Evolutionary conservation across 2,113 vertebrate genomes (phyloP), one percentile per base, ranked within the genome.

Genomic region (Salvelinus alpinus): DNA sequence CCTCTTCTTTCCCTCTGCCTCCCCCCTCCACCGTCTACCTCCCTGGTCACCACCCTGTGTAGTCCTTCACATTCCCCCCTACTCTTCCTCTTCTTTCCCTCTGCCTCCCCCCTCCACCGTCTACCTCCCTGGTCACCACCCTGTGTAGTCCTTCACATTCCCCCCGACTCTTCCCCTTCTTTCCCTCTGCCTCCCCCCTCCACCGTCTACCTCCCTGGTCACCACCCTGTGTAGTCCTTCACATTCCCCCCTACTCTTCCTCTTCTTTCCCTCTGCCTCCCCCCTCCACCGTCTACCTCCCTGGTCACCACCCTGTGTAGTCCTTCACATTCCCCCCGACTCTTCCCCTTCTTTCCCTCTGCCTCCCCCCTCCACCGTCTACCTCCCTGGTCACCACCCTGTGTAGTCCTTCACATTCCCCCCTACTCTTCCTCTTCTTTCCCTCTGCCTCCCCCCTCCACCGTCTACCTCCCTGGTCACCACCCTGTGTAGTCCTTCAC

Each of bases 261-360:
- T 51, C 80, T 74, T 81, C 78, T 25, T 14, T 14, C 70, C 22
- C 70, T 54, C 47, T 25, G n/a, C 1, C 47, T 29, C 24, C 22
- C n/a, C 24, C 47, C 14, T 12, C 9, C 38, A 76, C 71, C 80
- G 2, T 44, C 38, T 44, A 44, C 38, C 38, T 44, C 38, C 38
- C 8, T 44, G 38, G 38, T 44, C 9, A 44, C 38, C 38, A 44
- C 8, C 9, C 38, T 44, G 38, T 11, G 38, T 11, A 9, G 38
- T 44, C 38, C 38, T 11, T 11, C 38, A 11, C 38, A 44, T 44
- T 44, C 8, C 9, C 38, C 38, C 2, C 34, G 8, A 6, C 34
- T 38, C 1, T 38, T 38, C 11, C 54, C 57, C 80, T 74, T 81
- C 78, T 25, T 14, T 14, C 70, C 22, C 70, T 54, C 47, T 25